Evolutionary conservation across 2,797 vertebrate species (phyloP).

Genomic region (Cyclura pinguis): DNA sequence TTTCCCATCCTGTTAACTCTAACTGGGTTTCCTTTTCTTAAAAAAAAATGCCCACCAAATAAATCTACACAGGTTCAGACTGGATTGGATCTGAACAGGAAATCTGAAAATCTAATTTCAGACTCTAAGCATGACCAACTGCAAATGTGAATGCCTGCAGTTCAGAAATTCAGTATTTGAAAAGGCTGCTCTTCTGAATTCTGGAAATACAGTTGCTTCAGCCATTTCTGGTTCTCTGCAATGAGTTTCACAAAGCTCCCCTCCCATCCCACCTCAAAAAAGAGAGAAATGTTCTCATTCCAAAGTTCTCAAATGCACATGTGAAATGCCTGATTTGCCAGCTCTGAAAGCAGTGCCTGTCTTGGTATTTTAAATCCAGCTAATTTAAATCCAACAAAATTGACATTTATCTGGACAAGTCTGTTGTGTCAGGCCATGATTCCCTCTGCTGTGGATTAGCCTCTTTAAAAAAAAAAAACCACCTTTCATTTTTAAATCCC

Average conservation of each 20-base stretch:
- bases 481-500: background rate
- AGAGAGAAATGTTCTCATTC: background rate
- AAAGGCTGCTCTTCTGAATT: background rate
- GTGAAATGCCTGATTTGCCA: conserved; percentile 31
- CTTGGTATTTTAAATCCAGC: conserved; percentile 35
- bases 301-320: background rate
- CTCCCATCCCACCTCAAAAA: background rate
- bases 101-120: background rate
- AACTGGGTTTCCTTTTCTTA: too few species aligned
- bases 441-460: background rate
- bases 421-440: background rate
- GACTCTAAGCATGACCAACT: background rate
- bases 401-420: background rate
- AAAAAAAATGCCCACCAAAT: too few species aligned
- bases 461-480: background rate
- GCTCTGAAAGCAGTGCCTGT: conserved; percentile 52
- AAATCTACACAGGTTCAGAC: too few species aligned
- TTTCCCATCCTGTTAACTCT: too few species aligned
- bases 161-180: background rate
- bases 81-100: too few species aligned
- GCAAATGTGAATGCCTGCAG: background rate
- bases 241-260: background rate
- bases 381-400: conserved; percentile 25
- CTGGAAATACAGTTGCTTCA: background rate
- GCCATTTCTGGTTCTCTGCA: background rate